Base-by-base conservation (phyloP, 1,140 invertebrate species). In the Melanaphis sacchari region DNA sequence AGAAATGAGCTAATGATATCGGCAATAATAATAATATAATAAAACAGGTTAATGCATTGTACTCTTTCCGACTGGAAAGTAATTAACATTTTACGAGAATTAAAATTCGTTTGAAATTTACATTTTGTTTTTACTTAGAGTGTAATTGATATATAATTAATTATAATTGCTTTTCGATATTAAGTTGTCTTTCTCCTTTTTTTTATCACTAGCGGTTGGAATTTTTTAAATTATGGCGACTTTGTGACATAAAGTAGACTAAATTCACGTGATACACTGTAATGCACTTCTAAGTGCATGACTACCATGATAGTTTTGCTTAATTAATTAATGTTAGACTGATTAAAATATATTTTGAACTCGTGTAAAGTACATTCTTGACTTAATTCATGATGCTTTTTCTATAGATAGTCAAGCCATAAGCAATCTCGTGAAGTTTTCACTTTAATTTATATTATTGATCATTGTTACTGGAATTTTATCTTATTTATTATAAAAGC, bases 101-200 rank as follows among this genome's bases (percentile, higher is more conserved):
- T 52, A 52, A 89, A 52, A 89, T 89, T 89, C 87, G 87, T 9
- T 38, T 36, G 24, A 89, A 89, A 89, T 52, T 89, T 89, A 89
- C 87, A 89, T 89, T 87, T 87, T 87, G 6, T 49, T 38, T 8
- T 52, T 84, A 89, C n/a, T 24, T 52, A 52, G 46, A 38, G n/a
- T 4, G 40, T 38, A 52, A 89, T 89, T 89, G 46, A 89, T 89
- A 89, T 2, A 15, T 38, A 89, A 89, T 89, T n/a, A n/a, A n/a
- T 49, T 89, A 89, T 89, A 89, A 89, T 89, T 89, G 46, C 8
- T 43, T 26, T 49, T 49, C 46, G 87, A 38, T 49, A 89, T 89
- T 38, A 26, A 49, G 36, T 89, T 38, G 43, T 89, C 18, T 85
- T 82, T 8, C 40, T 9, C 9, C 0, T 40, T 36, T 82, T 41